phyloP scores from a whole-genome alignment of 2,797 vertebrate genomes.

The Falco peregrinus region DNA sequence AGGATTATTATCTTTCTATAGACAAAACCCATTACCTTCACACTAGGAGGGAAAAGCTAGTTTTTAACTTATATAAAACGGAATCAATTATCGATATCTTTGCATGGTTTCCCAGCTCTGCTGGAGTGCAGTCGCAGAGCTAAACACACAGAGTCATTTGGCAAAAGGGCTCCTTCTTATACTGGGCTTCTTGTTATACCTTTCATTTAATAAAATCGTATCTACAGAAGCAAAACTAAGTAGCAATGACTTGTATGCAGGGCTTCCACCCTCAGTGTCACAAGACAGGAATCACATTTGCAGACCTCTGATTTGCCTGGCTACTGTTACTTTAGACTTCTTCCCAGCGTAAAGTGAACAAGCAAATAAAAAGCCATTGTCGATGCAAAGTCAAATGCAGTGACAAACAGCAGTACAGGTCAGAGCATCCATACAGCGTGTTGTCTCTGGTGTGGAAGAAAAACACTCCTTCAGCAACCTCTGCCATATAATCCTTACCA shows the following conservation, averaged over 20 bases:
- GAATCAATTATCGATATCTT: constrained; percentile 67
- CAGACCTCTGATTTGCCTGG: background rate
- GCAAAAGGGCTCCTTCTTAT: constrained; percentile 16
- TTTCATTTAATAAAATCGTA: constrained; percentile 54
- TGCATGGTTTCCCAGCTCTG: constrained; percentile 63
- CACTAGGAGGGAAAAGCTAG: constrained; percentile 67
- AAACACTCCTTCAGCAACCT: background rate
- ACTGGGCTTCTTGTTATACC: constrained; percentile 19
- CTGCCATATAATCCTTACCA: background rate
- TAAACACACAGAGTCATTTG: constrained; percentile 32
- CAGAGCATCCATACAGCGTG: background rate
- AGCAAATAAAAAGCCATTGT: constrained; percentile 16
- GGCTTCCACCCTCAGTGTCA: constrained; percentile 22
- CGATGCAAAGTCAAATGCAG: background rate
- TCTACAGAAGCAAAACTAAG: constrained; percentile 44
- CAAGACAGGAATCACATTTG: constrained; percentile 32
- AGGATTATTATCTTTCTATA: constrained; percentile 67
- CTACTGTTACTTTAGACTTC: background rate
- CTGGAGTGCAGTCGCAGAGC: constrained; percentile 32
- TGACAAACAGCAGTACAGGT: background rate
- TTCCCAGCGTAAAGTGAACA: constrained; percentile 30
- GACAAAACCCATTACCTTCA: constrained; percentile 70
- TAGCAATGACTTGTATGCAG: constrained; percentile 31
- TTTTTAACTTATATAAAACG: constrained; percentile 58
- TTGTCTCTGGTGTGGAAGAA: background rate